phyloP scores from a whole-genome alignment of 1,140 invertebrate species.

The Agrypnia vestita region DNA sequence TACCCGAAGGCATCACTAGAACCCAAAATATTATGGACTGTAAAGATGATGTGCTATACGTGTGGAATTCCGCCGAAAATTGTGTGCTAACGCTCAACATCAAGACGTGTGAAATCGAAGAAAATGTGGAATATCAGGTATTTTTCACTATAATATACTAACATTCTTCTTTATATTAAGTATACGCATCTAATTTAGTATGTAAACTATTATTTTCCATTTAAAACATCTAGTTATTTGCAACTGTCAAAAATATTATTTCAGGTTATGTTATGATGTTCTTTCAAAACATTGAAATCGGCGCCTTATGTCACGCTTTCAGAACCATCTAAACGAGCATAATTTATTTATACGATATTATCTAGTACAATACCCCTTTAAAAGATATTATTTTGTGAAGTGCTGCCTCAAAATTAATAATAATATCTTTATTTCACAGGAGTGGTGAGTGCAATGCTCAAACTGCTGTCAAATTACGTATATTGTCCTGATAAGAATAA shows the following conservation, averaged over 20 bases:
- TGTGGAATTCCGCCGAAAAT: conserved; percentile 77
- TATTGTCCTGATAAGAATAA: too few relatives aligned
- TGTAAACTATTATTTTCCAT: not conserved
- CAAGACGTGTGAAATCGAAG: conserved; percentile 72
- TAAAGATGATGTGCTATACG: conserved; percentile 77
- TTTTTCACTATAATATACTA: conserved; percentile 25
- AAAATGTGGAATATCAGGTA: conserved; percentile 76
- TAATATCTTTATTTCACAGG: too few relatives aligned
- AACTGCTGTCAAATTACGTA: too few relatives aligned
- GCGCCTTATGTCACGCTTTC: too few relatives aligned
- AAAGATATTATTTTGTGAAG: too few relatives aligned
- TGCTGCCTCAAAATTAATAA: too few relatives aligned
- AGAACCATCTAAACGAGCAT: too few relatives aligned
- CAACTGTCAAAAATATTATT: not conserved
- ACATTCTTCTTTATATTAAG: not conserved
- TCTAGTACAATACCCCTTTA: too few relatives aligned
- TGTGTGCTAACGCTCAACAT: conserved; percentile 77
- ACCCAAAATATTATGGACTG: conserved; percentile 77
- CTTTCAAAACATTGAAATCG: not conserved
- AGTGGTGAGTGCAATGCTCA: too few relatives aligned
- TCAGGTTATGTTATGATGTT: not conserved
- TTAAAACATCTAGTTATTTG: not conserved
- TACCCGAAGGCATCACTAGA: conserved; percentile 73
- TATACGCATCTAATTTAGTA: not conserved
- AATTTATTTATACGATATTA: too few relatives aligned